These are phyloP conservation scores for Dasypogon diadema DNA, from an alignment of 2,888 invertebrate species.

Conservation along the genomic window DNA sequence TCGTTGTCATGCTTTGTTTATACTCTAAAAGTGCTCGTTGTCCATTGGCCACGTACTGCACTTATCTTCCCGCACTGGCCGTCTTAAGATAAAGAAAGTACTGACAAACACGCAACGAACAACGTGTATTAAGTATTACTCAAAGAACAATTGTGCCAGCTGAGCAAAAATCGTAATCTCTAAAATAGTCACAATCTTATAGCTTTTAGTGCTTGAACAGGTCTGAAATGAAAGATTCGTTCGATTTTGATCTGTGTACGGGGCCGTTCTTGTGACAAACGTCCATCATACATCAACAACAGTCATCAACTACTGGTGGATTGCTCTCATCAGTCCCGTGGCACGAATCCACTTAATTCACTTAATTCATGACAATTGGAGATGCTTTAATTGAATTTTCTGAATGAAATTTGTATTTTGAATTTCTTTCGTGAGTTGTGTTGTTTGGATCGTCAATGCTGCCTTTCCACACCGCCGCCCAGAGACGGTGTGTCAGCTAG, in stretches of 20 bases:
- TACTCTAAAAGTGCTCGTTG: not conserved
- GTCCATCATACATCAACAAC: not conserved
- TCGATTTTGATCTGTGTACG: too few relatives aligned
- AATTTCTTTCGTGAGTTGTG: slow-evolving; percentile 16
- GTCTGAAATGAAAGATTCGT: not conserved
- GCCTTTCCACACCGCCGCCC: not conserved
- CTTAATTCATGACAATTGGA: slow-evolving; percentile 56
- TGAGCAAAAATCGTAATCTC: not conserved
- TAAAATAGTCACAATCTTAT: not conserved
- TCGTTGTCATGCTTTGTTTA: slow-evolving; percentile 43
- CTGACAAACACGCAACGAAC: slow-evolving; percentile 17
- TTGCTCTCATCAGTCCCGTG: slow-evolving; percentile 33
- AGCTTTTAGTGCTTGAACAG: not conserved
- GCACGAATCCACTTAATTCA: slow-evolving; percentile 55
- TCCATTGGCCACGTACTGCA: not conserved
- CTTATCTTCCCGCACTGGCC: slow-evolving; percentile 17
- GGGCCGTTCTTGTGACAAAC: not conserved
- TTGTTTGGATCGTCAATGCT: not conserved
- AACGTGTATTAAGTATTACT: too few relatives aligned
- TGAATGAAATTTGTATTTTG: slow-evolving; percentile 55
- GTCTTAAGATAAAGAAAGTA: slow-evolving; percentile 29
- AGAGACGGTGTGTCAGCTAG: not conserved
- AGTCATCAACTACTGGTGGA: not conserved
- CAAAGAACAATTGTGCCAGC: not conserved
- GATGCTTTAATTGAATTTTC: slow-evolving; percentile 56